Percentiles rank a stretch among this genome's conserved stretches.
Evolutionary conservation across 1,140 invertebrate genomes (phyloP).

Genomic region (Metopolophium dirhodum): DNA sequence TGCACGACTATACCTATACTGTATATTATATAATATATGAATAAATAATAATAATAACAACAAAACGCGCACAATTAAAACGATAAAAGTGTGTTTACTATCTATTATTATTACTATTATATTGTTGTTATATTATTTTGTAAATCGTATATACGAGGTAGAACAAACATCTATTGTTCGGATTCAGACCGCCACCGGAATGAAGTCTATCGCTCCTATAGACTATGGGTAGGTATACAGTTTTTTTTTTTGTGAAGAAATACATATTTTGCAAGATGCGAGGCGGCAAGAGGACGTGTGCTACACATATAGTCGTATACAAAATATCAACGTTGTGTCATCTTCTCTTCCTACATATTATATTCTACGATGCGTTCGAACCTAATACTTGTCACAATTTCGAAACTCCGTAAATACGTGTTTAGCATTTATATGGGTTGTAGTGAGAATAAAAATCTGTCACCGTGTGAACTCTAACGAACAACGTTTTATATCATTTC

Average conservation of each 20-base stretch:
- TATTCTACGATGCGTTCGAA: background rate
- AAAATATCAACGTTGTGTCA: constrained; percentile 3
- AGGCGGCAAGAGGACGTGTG: background rate
- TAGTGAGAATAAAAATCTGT: constrained; percentile 7
- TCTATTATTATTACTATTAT: background rate
- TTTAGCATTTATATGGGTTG: background rate
- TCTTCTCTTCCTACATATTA: constrained; percentile 13
- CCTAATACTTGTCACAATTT: constrained; percentile 14
- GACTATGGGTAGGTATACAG: background rate
- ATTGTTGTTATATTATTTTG: background rate
- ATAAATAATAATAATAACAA: background rate
- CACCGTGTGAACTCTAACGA: background rate
- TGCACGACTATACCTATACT: background rate
- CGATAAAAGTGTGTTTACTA: background rate
- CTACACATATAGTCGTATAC: background rate
- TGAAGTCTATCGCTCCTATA: background rate
- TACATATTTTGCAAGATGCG: background rate
- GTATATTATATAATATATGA: background rate
- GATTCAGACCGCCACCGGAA: background rate
- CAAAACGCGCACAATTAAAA: background rate
- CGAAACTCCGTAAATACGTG: constrained; percentile 28
- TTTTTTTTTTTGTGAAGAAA: constrained; percentile 17
- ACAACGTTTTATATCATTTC: background rate
- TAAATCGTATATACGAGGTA: background rate
- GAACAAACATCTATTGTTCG: background rate